phyloP scores from a whole-genome alignment of 2,113 vertebrate genomes.

The Hypocryptadius cinnamomeus region DNA sequence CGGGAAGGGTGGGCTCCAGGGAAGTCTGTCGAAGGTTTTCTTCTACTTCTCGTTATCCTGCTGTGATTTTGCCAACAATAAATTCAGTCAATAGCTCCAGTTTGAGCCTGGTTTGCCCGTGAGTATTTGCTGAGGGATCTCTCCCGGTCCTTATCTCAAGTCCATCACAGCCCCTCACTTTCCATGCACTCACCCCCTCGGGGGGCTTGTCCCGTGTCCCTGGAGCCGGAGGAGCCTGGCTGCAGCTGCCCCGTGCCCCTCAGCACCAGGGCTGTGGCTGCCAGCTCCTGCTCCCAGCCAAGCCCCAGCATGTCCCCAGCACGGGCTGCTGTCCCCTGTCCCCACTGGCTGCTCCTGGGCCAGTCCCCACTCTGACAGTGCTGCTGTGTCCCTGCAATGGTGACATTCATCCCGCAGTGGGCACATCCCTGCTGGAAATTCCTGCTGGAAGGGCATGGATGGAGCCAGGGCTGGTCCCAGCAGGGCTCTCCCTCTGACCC shows the following conservation, averaged over 20 bases:
- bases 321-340: background rate
- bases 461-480: background rate
- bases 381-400: background rate
- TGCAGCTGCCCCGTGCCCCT: too few relatives aligned
- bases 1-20: background rate
- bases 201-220: background rate
- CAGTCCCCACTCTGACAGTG: rapidly evolving
- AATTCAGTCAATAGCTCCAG: too few relatives aligned
- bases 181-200: rapidly evolving
- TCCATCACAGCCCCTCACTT: background rate
- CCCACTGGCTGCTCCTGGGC: background rate
- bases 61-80: background rate
- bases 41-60: background rate
- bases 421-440: background rate
- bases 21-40: background rate
- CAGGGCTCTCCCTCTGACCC: background rate
- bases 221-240: background rate
- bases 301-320: background rate
- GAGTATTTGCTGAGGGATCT: background rate
- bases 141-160: background rate
- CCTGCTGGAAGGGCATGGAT: rapidly evolving
- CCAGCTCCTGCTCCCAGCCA: background rate
- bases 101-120: background rate
- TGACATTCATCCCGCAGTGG: background rate
- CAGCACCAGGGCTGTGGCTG: rapidly evolving